Percentiles rank a stretch among this genome's conserved stretches.
phyloP scores from a whole-genome alignment of 2,113 vertebrate genomes.

The Dryoscopus gambensis region DNA sequence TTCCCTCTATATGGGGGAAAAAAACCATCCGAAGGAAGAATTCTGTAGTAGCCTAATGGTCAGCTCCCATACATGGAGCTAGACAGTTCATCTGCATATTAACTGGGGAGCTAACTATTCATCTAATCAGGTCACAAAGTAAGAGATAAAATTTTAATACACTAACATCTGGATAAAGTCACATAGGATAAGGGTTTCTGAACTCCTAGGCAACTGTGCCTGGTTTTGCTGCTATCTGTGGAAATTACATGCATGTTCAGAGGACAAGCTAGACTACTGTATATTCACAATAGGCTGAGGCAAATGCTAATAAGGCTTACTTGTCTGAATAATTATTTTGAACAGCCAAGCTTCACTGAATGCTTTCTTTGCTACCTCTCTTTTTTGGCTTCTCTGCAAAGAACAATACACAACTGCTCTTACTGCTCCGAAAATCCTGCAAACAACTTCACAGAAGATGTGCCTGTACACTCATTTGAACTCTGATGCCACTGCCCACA shows the following conservation, averaged over 20 bases:
- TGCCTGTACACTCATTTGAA: background rate
- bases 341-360: background rate
- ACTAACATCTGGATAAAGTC: background rate
- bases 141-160: background rate
- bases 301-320: slow-evolving; percentile 49
- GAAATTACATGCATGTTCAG: slow-evolving; percentile 60
- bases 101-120: background rate
- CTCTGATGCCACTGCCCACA: background rate
- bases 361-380: background rate
- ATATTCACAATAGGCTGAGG: slow-evolving; percentile 11
- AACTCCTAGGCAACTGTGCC: slow-evolving; percentile 8
- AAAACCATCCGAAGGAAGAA: background rate
- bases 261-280: slow-evolving; percentile 49
- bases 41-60: background rate
- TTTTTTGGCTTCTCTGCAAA: slow-evolving; percentile 28
- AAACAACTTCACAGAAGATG: background rate
- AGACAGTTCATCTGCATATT: background rate
- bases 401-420: background rate
- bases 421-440: background rate
- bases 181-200: background rate
- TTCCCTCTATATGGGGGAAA: background rate
- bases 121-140: background rate
- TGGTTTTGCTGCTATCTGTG: slow-evolving; percentile 24
- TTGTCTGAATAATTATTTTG: slow-evolving; percentile 29
- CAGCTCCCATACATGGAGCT: background rate